Percentiles rank a stretch among this genome's conserved stretches.
These are phyloP conservation scores for Listrodromus nycthemerus DNA, from an alignment of 2,888 invertebrate genomes.

Conservation along the genomic window DNA sequence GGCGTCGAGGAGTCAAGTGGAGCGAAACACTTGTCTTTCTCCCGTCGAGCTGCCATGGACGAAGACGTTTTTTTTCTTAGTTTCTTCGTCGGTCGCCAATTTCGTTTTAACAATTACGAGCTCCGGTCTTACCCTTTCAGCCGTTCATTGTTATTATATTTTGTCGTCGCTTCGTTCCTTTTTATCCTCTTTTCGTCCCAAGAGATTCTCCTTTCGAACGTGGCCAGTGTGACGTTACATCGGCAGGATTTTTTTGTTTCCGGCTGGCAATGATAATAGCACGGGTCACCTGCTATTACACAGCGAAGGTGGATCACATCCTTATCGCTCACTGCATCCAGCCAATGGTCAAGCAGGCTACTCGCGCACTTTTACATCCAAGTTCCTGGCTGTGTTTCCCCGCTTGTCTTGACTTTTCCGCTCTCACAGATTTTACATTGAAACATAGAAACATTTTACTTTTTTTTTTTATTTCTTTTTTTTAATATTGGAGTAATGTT, in stretches of 20 bases:
- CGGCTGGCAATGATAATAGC: slow-evolving; percentile 76
- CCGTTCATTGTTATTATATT: slow-evolving; percentile 47
- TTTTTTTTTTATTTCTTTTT: not conserved
- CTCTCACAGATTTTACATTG: too few species aligned
- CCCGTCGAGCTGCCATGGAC: not conserved
- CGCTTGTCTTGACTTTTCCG: too few species aligned
- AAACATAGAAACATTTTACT: too few species aligned
- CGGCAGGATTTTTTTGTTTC: slow-evolving; percentile 47
- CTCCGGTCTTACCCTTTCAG: not conserved
- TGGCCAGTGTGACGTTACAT: slow-evolving; percentile 56
- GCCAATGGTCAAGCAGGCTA: slow-evolving; percentile 51
- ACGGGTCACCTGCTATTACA: slow-evolving; percentile 77
- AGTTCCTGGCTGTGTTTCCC: slow-evolving; percentile 29
- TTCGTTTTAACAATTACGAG: slow-evolving; percentile 51
- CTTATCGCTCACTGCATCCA: slow-evolving; percentile 75
- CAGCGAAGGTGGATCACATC: slow-evolving; percentile 73
- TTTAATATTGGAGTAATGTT: not conserved
- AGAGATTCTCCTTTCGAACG: slow-evolving; percentile 6
- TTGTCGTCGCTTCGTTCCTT: slow-evolving; percentile 34
- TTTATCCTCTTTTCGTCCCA: not conserved
- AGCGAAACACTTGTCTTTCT: slow-evolving; percentile 60
- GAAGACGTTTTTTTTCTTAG: not conserved
- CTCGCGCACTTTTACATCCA: slow-evolving; percentile 18
- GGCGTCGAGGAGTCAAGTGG: slow-evolving; percentile 49
- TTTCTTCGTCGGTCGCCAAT: slow-evolving; percentile 35